Evolutionary conservation across 2,113 vertebrate species (phyloP), one percentile per base, ranked within the genome.

Genomic region (Pituophis catenifer): DNA sequence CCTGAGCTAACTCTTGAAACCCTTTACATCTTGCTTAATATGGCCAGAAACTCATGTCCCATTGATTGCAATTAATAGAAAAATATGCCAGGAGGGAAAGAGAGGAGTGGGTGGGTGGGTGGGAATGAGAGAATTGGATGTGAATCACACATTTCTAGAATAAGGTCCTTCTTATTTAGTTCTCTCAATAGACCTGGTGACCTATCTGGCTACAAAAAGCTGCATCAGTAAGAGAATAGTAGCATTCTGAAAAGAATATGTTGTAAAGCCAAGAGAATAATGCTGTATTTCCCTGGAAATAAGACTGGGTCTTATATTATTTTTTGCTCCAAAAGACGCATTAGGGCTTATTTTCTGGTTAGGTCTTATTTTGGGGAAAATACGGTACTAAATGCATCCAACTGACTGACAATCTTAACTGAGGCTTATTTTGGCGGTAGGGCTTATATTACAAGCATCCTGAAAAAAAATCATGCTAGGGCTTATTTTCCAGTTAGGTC

Each of bases 91-190:
- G 58, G 58, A 59, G 23, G 7, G 23, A 59, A 8, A 23, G 21
- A 59, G 21, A 1, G 55, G 5, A 48, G 44, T 48, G 38, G 38
- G 5, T 0, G 55, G 1, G 17, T 1, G 17, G 1, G 17, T 0
- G 55, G 1, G 59, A 26, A 8, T 3, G 23, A 26, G 59, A 62
- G 53, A 38, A 89, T 19, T 33, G 15, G 54, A 55, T 10, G 19
- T 55, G 29, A n/a, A 48, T 24, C 29, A 55, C 19, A 38, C 17
- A 19, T 58, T 89, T 57, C 26, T 57, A 38, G 54, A 33, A 11
- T 5, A 48, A 48, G 1, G n/a, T 23, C 29, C 3, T 19, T 24
- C 5, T 89, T 38, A 58, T 33, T 19, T 89, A 50, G 19, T 57
- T 11, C 9, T n/a, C 53, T 57, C 26, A 38, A 15, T 38, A 23